Base-by-base conservation (phyloP, 2,113 vertebrate species). In the Percopsis transmontana region DNA sequence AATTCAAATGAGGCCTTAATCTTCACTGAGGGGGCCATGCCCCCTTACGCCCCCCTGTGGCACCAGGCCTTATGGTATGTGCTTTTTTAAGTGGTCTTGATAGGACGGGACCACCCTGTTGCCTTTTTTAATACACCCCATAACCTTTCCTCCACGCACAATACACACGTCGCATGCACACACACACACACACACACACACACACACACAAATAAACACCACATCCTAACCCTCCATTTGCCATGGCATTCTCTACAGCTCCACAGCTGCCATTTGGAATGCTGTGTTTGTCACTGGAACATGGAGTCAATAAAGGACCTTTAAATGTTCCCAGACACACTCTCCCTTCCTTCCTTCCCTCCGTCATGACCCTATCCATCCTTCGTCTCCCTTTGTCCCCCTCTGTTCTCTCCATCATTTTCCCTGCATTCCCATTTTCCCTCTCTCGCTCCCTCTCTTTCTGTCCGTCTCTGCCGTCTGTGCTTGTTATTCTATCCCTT, bases 241-340 rank as follows among this genome's bases (percentile, higher is more conserved):
- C 59, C 57, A 56, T 68, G 56, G 59, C 71, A 65, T 18, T 18
- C 53, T 19, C 54, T 12, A 15, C 41, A 38, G 23, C 20, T 59
- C 64, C 66, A 53, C 58, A 69, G 66, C 57, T 64, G 72, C 57
- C 47, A 27, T 53, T 13, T 47, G 57, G 18, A 44, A 59, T 54
- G 62, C 51, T 56, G 48, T 27, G 54, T 13, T 48, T 19, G 55
- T 68, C 72, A 67, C 45, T 60, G 48, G 33, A 67, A 72, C 65
- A 55, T 45, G 62, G 38, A 68, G 59, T 62, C 68, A 78, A 51
- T 58, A 42, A 58, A 33, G 33, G 55, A 20, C 1, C 2, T 53
- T 56, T 70, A 83, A 79, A 62, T 47, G 19, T 53, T 79, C 27
- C 66, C 77, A 76, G 78, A 67, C 57, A 59, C 59, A 40, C 33